Conservation (phyloP, 2,113 vertebrate species). For the Chaetodon auriga region DNA sequence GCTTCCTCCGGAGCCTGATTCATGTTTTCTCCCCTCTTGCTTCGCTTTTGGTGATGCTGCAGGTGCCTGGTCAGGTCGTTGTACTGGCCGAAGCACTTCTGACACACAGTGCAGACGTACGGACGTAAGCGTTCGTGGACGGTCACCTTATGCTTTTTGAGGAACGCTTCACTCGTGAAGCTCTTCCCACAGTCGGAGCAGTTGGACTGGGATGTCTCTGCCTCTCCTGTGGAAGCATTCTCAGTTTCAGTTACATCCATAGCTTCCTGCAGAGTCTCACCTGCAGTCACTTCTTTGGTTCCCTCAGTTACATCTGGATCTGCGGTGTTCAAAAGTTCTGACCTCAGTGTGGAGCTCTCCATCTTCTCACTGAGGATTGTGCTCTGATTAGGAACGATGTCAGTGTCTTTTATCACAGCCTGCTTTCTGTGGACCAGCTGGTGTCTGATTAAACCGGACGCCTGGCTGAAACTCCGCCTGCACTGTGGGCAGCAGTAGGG, state of each 20-base stretch:
- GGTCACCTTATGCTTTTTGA: constrained; percentile 55
- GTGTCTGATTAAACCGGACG: constrained; percentile 75
- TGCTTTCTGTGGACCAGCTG: constrained; percentile 72
- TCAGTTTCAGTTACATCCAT: not conserved
- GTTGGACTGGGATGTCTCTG: not conserved
- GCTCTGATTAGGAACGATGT: not conserved
- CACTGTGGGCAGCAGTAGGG: constrained; percentile 82
- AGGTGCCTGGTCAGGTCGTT: constrained; percentile 74
- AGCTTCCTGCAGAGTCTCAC: not conserved
- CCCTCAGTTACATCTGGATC: constrained; percentile 17
- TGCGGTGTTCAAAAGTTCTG: not conserved
- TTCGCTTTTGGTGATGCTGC: constrained; percentile 45
- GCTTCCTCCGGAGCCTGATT: not conserved
- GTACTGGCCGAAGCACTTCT: constrained; percentile 73
- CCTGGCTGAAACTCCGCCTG: constrained; percentile 77
- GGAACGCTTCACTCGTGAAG: constrained; percentile 38
- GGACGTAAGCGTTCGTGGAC: constrained; percentile 68
- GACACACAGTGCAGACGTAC: constrained; percentile 73
- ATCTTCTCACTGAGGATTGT: not conserved
- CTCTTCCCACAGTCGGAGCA: constrained; percentile 66
- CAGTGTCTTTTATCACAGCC: not conserved
- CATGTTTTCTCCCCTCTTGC: not conserved
- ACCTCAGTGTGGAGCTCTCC: not conserved
- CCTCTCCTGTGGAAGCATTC: constrained; percentile 7
- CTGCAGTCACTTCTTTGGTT: not conserved